A percentile compares a stretch with the other conserved stretches of the same genome.
These are phyloP conservation scores for Drosophila demipolita DNA, from an alignment of 2,888 invertebrate species.

Conservation along the genomic window DNA sequence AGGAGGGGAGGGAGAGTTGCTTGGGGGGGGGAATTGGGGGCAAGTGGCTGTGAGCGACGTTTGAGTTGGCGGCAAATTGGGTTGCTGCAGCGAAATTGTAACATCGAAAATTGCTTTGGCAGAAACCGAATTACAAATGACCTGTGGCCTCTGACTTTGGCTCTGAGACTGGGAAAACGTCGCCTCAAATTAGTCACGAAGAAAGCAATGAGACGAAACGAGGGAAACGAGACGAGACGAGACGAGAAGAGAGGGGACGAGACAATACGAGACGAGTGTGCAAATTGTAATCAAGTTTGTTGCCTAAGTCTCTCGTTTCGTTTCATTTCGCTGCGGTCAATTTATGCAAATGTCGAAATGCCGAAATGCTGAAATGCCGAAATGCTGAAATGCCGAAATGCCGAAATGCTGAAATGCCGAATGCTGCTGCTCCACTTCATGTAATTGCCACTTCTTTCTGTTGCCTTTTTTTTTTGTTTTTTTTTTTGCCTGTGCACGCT, in stretches of 20 bases:
- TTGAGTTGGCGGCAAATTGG: constrained; percentile 52
- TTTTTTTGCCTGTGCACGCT: constrained; percentile 11
- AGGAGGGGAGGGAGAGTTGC: constrained; percentile 1
- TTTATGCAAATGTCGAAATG: constrained; percentile 70
- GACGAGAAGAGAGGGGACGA: not conserved
- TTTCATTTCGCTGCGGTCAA: constrained; percentile 56
- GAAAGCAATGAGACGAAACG: constrained; percentile 44
- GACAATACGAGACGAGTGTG: constrained; percentile 15
- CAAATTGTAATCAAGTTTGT: constrained; percentile 64
- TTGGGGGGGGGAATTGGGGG: constrained; percentile 1
- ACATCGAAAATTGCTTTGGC: constrained; percentile 66
- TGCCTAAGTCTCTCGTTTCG: constrained; percentile 67
- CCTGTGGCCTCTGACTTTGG: constrained; percentile 52
- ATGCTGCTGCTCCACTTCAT: constrained; percentile 68
- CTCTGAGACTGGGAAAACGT: constrained; percentile 65
- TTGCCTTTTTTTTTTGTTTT: constrained; percentile 58
- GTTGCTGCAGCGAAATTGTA: constrained; percentile 68
- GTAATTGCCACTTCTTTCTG: constrained; percentile 66
- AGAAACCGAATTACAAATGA: constrained; percentile 56
- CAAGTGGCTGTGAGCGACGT: constrained; percentile 15
- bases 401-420: constrained; percentile 43
- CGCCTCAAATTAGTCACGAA: constrained; percentile 71
- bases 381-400: constrained; percentile 40
- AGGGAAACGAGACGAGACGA: not conserved
- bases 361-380: constrained; percentile 60